These are phyloP conservation scores for Brachyalestes nurse DNA, from an alignment of 2,797 vertebrate species.

Conservation along the genomic window DNA sequence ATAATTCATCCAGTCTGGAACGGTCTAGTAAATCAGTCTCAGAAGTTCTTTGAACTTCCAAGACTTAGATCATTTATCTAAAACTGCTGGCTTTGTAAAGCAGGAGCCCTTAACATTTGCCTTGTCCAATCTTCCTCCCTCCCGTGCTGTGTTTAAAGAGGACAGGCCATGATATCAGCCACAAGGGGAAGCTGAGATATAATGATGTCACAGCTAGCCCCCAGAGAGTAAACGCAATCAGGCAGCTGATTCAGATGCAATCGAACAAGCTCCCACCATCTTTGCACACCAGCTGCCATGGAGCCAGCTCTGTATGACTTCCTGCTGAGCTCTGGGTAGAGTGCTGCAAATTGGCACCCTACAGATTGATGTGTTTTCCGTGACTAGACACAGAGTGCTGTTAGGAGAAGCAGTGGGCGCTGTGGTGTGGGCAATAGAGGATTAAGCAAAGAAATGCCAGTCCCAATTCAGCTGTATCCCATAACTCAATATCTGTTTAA, in stretches of 20 bases:
- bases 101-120: not conserved
- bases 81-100: not conserved
- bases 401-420: slow-evolving; percentile 12
- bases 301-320: slow-evolving; percentile 24
- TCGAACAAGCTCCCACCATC: slow-evolving; percentile 30
- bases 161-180: not conserved
- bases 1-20: no score
- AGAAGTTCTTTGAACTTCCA: slow-evolving; percentile 5
- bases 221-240: slow-evolving; percentile 33
- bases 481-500: slow-evolving; percentile 3
- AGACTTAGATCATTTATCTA: slow-evolving; percentile 21
- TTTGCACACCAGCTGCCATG: slow-evolving; percentile 9
- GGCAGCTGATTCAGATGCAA: slow-evolving; percentile 20
- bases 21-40: no score
- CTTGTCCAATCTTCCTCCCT: not conserved
- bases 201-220: slow-evolving; percentile 30
- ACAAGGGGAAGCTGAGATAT: slow-evolving; percentile 14
- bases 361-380: slow-evolving; percentile 34
- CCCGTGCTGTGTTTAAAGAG: slow-evolving; percentile 14
- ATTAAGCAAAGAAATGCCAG: slow-evolving; percentile 5
- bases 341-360: slow-evolving; percentile 23
- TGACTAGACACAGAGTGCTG: not conserved
- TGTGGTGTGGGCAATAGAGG: not conserved
- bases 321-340: slow-evolving; percentile 44
- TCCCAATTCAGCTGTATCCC: not conserved